These are phyloP conservation scores for Polietes domitor DNA, from an alignment of 2,888 invertebrate genomes.

Conservation along the genomic window DNA sequence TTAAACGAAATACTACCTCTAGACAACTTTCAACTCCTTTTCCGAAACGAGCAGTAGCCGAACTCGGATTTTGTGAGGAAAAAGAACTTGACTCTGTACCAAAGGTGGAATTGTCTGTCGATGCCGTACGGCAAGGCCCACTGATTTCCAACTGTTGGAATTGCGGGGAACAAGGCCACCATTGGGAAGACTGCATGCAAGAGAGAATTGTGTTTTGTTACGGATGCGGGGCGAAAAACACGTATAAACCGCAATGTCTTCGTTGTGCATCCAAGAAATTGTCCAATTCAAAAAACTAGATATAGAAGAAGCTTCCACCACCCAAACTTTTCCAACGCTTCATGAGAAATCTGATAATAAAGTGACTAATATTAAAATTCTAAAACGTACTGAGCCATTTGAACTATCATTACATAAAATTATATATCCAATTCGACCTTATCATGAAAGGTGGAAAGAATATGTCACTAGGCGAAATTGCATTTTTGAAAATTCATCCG, in stretches of 20 bases:
- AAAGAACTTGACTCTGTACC: too few species aligned
- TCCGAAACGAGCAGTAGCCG: not conserved
- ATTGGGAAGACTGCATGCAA: too few species aligned
- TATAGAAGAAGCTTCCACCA: too few species aligned
- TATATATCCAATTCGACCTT: not conserved
- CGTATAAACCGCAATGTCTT: slow-evolving; percentile 30
- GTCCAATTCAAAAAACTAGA: not conserved
- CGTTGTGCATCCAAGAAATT: not conserved
- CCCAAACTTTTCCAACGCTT: too few species aligned
- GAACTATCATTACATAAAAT: too few species aligned
- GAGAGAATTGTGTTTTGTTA: too few species aligned
- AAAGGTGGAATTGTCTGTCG: too few species aligned
- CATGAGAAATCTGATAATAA: not conserved
- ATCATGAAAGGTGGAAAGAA: not conserved
- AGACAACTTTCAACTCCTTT: too few species aligned
- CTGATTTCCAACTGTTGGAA: slow-evolving; percentile 3
- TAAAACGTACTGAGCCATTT: too few species aligned
- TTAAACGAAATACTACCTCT: too few species aligned
- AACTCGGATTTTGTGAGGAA: not conserved
- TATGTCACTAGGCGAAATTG: not conserved
- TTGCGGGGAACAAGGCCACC: slow-evolving; percentile 6
- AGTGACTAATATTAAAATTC: not conserved
- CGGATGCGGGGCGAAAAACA: too few species aligned
- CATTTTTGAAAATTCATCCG: not conserved
- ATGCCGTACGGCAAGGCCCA: too few species aligned